Evolutionary conservation across 2,113 vertebrate genomes (phyloP), one percentile per base, ranked within the genome.

Genomic region (Nibea coibor): DNA sequence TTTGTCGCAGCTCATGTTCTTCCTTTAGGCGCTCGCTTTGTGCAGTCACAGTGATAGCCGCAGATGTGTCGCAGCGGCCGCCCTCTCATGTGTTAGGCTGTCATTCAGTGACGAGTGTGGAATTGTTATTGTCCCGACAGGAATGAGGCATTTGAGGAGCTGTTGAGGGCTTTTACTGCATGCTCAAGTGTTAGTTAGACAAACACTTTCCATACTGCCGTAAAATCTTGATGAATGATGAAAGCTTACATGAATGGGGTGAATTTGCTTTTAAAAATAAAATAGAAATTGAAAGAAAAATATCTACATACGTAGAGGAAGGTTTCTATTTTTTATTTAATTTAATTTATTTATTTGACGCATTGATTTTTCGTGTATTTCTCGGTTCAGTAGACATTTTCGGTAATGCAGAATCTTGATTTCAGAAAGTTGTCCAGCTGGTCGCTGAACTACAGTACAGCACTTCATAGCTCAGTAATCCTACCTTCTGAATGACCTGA

Each of bases 1-100:
- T 79, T 42, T 72, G 59, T 75, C 73, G 69, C 70, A 79, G 71
- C 71, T 86, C 62, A 28, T 70, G 68, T 82, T 83, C 56, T 75
- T 26, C 81, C 84, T 86, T 56, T 3, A 82, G 79, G 78, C 67
- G 0, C 45, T 65, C 6, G 1, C 67, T 82, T 75, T 76, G 77
- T 71, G 47, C 69, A 15, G 70, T 47, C 73, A 59, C 43, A 26
- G 28, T 45, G 78, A 73, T 54, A 28, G 35, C 47, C 56, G 63
- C 24, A 51, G 4, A 17, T 26, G 51, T 35, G 50, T 69, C 47
- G 15, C 31, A 61, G 8, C 0, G 43, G 35, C 47, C 5, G 47
- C 50, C 19, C 47, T 69, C 47, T 58, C 6, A 48, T 35, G 39
- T 28, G 24, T 77, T 73, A 43, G 3, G 39, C 48, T 69, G 35